Percentiles rank a stretch among this genome's conserved stretches.
Conservation (phyloP, 2,113 vertebrate genomes). For the Pycnonotus jocosus region DNA sequence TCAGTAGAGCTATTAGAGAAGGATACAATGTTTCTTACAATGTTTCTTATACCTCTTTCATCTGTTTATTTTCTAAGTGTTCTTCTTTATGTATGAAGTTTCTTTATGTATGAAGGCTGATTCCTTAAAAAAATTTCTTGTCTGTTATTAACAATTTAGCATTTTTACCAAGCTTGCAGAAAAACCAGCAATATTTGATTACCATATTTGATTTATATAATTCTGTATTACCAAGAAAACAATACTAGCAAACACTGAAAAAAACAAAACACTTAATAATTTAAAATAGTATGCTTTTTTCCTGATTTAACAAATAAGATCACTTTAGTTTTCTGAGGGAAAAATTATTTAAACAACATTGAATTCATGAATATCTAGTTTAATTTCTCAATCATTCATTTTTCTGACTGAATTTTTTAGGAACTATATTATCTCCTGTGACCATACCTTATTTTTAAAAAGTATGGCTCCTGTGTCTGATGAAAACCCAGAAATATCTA, state of each 20-base stretch:
- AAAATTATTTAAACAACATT: background rate
- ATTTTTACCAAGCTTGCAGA: background rate
- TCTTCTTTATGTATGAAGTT: background rate
- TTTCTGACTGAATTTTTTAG: background rate
- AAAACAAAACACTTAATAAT: background rate
- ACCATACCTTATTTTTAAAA: background rate
- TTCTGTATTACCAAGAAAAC: background rate
- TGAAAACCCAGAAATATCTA: background rate
- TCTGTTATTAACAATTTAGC: too few relatives aligned
- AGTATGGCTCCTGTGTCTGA: background rate
- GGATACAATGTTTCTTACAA: background rate
- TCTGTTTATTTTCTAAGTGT: background rate
- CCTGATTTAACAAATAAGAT: background rate
- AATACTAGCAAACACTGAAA: background rate
- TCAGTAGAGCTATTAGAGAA: background rate
- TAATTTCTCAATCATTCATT: background rate
- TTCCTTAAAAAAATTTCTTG: background rate
- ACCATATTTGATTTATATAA: background rate
- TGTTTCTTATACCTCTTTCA: background rate
- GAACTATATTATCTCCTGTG: background rate
- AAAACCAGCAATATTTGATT: background rate
- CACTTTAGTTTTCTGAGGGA: background rate
- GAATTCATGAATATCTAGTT: background rate
- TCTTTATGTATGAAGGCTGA: background rate
- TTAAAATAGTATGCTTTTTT: background rate